Evolutionary conservation across 2,113 vertebrate genomes (phyloP).

Genomic region (Muntiacus reevesi): DNA sequence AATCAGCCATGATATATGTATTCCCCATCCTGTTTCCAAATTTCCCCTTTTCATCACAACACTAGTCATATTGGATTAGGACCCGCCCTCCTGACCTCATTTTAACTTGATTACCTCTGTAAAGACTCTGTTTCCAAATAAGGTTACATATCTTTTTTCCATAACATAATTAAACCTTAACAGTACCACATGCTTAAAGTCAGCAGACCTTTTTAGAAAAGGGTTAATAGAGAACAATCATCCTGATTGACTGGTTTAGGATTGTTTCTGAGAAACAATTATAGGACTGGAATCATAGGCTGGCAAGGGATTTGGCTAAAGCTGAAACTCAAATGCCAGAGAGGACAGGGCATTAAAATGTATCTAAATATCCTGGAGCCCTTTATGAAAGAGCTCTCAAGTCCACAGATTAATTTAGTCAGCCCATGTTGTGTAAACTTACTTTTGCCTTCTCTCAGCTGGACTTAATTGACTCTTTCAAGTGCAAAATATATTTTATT

Average conservation of each 20-base stretch:
- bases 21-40: not conserved
- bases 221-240: not conserved
- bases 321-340: not conserved
- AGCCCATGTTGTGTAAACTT: not conserved
- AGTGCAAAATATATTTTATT: conserved; percentile 7
- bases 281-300: not conserved
- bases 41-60: not conserved
- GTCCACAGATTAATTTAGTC: not conserved
- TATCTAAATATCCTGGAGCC: not conserved
- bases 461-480: not conserved
- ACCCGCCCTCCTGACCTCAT: not conserved
- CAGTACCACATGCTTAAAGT: not conserved
- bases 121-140: not conserved
- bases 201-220: not conserved
- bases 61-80: not conserved
- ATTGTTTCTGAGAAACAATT: not conserved
- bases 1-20: no score
- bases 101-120: not conserved
- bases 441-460: not conserved
- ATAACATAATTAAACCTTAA: not conserved
- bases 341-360: not conserved
- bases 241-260: not conserved
- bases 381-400: conserved; percentile 7
- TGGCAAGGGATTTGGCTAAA: not conserved
- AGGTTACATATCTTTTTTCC: not conserved